A percentile compares a stretch with the other conserved stretches of the same genome.
These are phyloP conservation scores for Conger conger DNA, from an alignment of 2,113 vertebrate genomes.

Conservation along the genomic window DNA sequence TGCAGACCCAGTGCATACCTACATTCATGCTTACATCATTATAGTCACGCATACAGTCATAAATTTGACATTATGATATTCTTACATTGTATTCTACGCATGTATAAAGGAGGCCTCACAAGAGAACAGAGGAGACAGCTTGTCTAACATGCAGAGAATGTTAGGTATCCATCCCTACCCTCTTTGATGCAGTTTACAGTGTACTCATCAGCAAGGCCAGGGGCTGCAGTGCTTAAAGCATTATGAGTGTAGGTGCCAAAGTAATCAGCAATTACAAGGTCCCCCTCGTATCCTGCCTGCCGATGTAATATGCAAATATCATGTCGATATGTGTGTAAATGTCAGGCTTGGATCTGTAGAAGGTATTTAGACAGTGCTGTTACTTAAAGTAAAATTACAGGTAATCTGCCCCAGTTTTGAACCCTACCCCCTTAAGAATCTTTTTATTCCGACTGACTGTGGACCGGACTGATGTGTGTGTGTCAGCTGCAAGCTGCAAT, in stretches of 20 bases:
- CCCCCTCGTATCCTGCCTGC: background rate
- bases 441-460: background rate
- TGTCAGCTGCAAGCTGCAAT: too few species aligned
- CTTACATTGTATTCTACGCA: too few species aligned
- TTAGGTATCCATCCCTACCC: conserved; percentile 25
- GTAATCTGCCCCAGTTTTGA: background rate
- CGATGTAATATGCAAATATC: background rate
- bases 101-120: too few species aligned
- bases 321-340: background rate
- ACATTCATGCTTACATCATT: too few species aligned
- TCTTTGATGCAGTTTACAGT: conserved; percentile 32
- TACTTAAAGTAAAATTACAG: background rate
- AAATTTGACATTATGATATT: too few species aligned
- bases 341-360: background rate
- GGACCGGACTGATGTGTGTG: background rate
- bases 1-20: too few species aligned
- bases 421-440: background rate
- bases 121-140: too few species aligned
- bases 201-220: background rate
- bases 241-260: background rate
- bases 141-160: background rate
- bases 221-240: background rate
- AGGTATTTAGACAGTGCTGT: background rate
- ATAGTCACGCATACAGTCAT: too few species aligned
- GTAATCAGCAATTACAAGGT: background rate